These are phyloP conservation scores for Sebastes nivosus DNA, from an alignment of 2,797 vertebrate genomes.

Conservation along the genomic window DNA sequence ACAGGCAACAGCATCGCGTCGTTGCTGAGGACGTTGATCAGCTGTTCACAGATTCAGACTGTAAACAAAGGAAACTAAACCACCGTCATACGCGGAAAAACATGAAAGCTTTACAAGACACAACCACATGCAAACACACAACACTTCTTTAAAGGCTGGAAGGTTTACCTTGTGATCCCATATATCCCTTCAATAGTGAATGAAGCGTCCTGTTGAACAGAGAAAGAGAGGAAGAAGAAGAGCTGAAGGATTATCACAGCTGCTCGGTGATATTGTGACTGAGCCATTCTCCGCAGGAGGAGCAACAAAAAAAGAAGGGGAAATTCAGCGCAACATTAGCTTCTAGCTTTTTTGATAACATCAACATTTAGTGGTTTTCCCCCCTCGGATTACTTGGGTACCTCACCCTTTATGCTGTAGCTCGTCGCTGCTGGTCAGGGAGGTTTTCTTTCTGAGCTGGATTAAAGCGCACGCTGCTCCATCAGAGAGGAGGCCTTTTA, in stretches of 20 bases:
- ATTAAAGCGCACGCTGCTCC: slow-evolving; percentile 66
- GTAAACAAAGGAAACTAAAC: slow-evolving; percentile 81
- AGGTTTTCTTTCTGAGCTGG: slow-evolving; percentile 37
- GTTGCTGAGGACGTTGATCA: slow-evolving; percentile 63
- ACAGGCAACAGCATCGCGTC: slow-evolving; percentile 50
- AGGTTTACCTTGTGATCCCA: slow-evolving; percentile 87
- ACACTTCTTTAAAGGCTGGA: background rate
- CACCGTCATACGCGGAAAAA: slow-evolving; percentile 4
- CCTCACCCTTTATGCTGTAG: slow-evolving; percentile 75
- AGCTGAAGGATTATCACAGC: slow-evolving; percentile 43
- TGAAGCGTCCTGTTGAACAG: slow-evolving; percentile 78
- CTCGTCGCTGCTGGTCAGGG: slow-evolving; percentile 61
- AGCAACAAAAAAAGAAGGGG: background rate
- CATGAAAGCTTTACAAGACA: background rate
- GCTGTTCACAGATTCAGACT: slow-evolving; percentile 74
- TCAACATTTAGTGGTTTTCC: background rate
- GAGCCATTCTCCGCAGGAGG: slow-evolving; percentile 34
- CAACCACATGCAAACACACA: slow-evolving; percentile 27
- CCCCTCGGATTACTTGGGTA: background rate
- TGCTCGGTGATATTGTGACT: slow-evolving; percentile 19
- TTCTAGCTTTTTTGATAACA: background rate
- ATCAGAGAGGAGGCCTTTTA: slow-evolving; percentile 65
- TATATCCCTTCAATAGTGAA: slow-evolving; percentile 80
- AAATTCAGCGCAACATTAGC: slow-evolving; percentile 29
- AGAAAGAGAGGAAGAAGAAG: slow-evolving; percentile 52